Base-by-base conservation (phyloP, 1,140 invertebrate species). In the Drosophila mauritiana region DNA sequence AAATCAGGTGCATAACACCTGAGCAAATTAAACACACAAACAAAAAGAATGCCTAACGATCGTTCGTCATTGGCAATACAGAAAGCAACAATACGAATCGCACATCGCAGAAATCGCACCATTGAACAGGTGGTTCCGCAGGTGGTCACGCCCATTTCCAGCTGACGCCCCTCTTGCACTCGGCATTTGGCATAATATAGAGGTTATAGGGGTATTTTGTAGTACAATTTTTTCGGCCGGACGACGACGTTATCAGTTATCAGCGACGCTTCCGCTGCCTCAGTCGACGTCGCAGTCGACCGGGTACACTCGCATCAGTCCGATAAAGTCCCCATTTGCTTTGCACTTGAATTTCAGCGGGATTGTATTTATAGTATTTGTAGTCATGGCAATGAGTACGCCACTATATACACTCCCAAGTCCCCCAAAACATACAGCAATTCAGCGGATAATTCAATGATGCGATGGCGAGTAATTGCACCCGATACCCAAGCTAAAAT, bases 1-100 rank as follows among this genome's bases (percentile, higher is more conserved):
- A 73, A 88, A 86, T 86, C 83, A 83, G 80, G 83, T 86, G 83
- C 83, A 86, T 88, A 86, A 86, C 83, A 86, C 83, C 83, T 86
- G 83, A 86, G 80, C 83, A 86, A 88, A 86, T 88, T 77, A 73
- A 85, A 75, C 52, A 57, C 68, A 72, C 43, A 49, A 72, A 70
- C 65, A 68, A 68, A 54, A 69, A 69, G 42, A 75, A 76, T 73
- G 83, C 76, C 79, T 88, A 70, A 67, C 45, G 74, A 76, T 67
- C 73, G 83, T 37, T 76, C 73, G 83, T 86, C 83, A 88, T 82
- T 78, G 64, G 78, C 75, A 72, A 82, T 81, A 70, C 67, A 52
- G 43, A 70, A 78, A 78, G 69, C 67, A 67, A 65, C 65, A 51
- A 31, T 51, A 34, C 48, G 37, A 68, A 49, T 43, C 64, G 51